Base-by-base conservation (phyloP, 1,140 invertebrate genomes). In the Cyclina sinensis region DNA sequence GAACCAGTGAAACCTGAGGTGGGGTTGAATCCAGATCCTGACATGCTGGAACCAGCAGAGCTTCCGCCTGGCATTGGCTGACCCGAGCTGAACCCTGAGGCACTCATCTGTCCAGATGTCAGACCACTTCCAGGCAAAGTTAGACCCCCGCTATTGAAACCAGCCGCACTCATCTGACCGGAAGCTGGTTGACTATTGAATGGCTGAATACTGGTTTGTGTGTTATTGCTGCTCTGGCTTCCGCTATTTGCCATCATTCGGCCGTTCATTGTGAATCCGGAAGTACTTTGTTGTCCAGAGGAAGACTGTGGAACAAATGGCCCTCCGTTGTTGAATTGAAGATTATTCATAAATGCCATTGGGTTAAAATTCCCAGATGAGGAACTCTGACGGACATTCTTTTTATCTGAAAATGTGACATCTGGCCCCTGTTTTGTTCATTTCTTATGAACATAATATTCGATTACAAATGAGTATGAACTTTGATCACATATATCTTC, bases 21-120 rank as follows among this genome's bases (percentile, higher is more conserved):
- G 21, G 73, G 46, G 27, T 24, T n/a, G n/a, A 24, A 62, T 62
- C 57, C 57, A 4, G 57, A 62, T 62, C 57, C 24, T 5, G 24
- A 24, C 24, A 62, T 27, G n/a, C 24, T 62, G n/a, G 57, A 62
- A n/a, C 57, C 57, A 27, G 57, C 1, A n/a, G 27, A 62, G 5
- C 57, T 62, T 24, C 57, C 24, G 3, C 37, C 37, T 43, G 73
- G 46, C 37, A 76, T 46, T 16, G 35, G 73, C 39, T 43, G 46
- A 21, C 73, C 35, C n/a, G 73, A 76, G 39, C n/a, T 76, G 73
- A 76, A 76, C 9, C 73, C 73, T 1, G 73, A 43, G n/a, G 73
- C 35, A 21, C 73, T 76, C 73, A 76, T 76, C 27, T 76, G 73
- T 46, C 46, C 46, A 46, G 73, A 76, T 9, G 9, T 76, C 5